Conservation (phyloP, 1,140 invertebrate species). For the Drosophila triauraria region DNA sequence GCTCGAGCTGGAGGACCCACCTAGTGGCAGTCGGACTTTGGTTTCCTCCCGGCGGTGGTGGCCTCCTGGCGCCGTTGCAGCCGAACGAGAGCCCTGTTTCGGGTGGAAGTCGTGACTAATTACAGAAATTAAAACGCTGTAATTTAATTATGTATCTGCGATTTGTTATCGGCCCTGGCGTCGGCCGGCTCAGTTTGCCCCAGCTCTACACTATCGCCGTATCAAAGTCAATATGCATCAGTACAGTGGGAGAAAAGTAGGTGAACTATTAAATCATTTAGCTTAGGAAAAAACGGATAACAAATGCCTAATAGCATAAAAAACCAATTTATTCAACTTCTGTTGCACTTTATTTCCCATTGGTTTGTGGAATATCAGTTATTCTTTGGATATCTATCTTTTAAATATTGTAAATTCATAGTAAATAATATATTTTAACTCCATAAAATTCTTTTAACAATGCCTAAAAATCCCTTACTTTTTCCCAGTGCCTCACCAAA, state of each 20-base stretch:
- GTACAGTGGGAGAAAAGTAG: slow-evolving; percentile 1
- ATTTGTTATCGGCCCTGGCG: slow-evolving; percentile 77
- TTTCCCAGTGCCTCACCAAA: neutral
- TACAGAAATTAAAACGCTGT: slow-evolving; percentile 85
- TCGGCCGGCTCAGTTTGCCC: slow-evolving; percentile 28
- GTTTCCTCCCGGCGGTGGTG: slow-evolving; percentile 20
- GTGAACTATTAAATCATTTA: no score
- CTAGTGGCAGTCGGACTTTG: neutral
- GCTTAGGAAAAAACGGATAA: no score
- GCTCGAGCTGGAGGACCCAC: slow-evolving; percentile 12
- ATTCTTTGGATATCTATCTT: no score
- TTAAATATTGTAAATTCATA: no score
- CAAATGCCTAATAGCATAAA: no score
- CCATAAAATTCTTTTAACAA: neutral
- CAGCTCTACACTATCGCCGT: slow-evolving; percentile 36
- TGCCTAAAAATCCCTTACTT: neutral
- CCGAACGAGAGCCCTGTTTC: slow-evolving; percentile 23
- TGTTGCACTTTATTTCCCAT: no score
- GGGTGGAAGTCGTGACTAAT: slow-evolving; percentile 83
- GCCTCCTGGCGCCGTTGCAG: slow-evolving; percentile 60
- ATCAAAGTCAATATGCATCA: slow-evolving; percentile 58
- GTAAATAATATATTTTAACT: no score
- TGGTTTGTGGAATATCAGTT: no score
- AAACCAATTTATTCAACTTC: no score
- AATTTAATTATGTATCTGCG: slow-evolving; percentile 85